These are phyloP conservation scores for Conus betulinus DNA, from an alignment of 1,140 invertebrate genomes.

Conservation along the genomic window DNA sequence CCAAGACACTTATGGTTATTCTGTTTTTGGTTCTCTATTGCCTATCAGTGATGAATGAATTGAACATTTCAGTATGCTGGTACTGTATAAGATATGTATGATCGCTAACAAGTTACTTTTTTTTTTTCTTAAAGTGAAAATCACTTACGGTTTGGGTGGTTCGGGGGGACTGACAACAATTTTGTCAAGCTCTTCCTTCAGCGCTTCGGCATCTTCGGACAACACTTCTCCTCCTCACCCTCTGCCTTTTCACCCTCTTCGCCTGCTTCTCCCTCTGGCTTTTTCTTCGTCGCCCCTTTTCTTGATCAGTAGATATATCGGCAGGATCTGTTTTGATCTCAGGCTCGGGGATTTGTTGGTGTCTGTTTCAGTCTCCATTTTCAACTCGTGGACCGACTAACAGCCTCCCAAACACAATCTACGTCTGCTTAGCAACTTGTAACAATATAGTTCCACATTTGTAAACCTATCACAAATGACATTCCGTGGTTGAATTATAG, in stretches of 20 bases:
- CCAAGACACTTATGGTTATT: too few relatives aligned
- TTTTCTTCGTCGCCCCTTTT: constrained; percentile 47
- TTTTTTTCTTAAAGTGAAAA: neutral
- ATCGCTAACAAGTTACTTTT: too few relatives aligned
- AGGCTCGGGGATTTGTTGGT: constrained; percentile 26
- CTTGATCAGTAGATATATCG: neutral
- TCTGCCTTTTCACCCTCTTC: neutral
- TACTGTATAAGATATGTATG: too few relatives aligned
- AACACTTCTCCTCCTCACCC: constrained; percentile 49
- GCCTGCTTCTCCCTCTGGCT: constrained; percentile 35
- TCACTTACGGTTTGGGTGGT: constrained; percentile 55
- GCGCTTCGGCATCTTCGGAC: constrained; percentile 63
- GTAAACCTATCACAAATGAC: neutral
- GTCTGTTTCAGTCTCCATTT: constrained; percentile 15
- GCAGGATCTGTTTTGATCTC: neutral
- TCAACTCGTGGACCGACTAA: neutral
- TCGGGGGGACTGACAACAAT: constrained; percentile 68
- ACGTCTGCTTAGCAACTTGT: constrained; percentile 10
- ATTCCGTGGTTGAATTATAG: too few relatives aligned
- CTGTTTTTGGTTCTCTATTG: too few relatives aligned
- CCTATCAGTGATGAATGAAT: too few relatives aligned
- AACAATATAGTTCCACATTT: neutral
- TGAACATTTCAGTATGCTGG: too few relatives aligned
- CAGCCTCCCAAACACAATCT: constrained; percentile 11
- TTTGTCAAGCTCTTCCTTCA: constrained; percentile 70